Evolutionary conservation across 2,797 vertebrate genomes (phyloP).

Genomic region (Sebastes cheni): DNA sequence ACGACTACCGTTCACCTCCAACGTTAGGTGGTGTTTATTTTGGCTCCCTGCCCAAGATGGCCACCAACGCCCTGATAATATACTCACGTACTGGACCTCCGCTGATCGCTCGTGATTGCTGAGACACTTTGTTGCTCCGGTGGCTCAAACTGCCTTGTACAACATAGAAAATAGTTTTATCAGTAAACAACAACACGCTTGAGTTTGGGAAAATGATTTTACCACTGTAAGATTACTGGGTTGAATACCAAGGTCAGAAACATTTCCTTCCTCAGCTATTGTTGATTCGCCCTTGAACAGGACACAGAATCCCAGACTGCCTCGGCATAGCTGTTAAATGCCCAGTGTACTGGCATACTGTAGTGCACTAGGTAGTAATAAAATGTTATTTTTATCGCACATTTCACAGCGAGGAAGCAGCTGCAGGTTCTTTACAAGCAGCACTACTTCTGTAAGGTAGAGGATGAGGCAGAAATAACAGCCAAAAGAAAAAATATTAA

Average conservation of each 20-base stretch:
- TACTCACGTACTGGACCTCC: neutral
- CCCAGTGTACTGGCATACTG: neutral
- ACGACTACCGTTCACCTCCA: neutral
- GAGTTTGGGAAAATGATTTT: neutral
- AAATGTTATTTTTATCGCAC: constrained; percentile 32
- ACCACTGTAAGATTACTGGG: neutral
- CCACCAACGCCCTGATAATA: neutral
- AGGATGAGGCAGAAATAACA: neutral
- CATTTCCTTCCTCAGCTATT: constrained; percentile 12
- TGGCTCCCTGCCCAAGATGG: neutral
- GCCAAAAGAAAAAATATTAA: neutral
- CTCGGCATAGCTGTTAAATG: neutral
- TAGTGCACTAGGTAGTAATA: neutral
- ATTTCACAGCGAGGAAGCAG: constrained; percentile 13
- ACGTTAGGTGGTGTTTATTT: neutral
- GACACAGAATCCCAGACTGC: neutral
- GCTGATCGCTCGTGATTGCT: neutral
- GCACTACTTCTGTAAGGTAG: neutral
- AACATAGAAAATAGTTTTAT: neutral
- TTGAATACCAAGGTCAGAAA: constrained; percentile 5
- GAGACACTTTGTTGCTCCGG: rapidly evolving
- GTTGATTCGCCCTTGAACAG: constrained; percentile 24
- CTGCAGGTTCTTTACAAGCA: constrained; percentile 8
- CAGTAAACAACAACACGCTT: constrained; percentile 1
- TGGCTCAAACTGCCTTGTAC: neutral